Conservation (phyloP, 2,797 vertebrate genomes). For the Remorina albescens region DNA sequence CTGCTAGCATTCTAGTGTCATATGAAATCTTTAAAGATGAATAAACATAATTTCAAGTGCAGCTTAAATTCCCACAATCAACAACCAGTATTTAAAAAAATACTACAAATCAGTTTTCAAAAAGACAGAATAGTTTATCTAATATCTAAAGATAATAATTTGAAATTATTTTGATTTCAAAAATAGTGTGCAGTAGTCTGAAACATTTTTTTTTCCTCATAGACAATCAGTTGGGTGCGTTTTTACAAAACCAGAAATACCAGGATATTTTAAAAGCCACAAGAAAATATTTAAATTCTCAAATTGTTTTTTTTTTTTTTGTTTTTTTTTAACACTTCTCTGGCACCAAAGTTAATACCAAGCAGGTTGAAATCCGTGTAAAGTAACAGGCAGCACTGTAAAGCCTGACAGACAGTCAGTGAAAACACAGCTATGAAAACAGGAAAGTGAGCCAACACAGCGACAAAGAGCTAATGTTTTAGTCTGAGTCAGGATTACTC, state of each 20-base stretch:
- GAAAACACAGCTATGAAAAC: constrained; percentile 39
- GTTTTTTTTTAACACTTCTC: not conserved
- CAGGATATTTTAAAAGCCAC: not conserved
- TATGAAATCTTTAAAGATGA: too few relatives aligned
- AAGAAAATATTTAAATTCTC: not conserved
- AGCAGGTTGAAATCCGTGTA: constrained; percentile 8
- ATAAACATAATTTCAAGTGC: too few relatives aligned
- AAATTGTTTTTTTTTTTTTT: too few relatives aligned
- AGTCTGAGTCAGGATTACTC: constrained; percentile 58
- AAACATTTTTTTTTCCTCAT: not conserved
- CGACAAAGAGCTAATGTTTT: constrained; percentile 57
- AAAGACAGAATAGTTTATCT: too few relatives aligned
- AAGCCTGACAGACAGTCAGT: constrained; percentile 22
- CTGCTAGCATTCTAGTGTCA: too few relatives aligned
- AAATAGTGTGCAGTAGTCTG: not conserved
- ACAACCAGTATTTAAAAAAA: too few relatives aligned
- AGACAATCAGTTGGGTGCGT: not conserved
- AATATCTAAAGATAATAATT: too few relatives aligned
- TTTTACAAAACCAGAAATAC: not conserved
- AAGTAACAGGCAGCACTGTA: not conserved
- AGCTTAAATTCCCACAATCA: too few relatives aligned
- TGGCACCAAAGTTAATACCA: not conserved
- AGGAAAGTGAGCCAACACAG: constrained; percentile 33
- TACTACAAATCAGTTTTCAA: too few relatives aligned
- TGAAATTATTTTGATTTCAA: too few relatives aligned